Percentiles rank a stretch among this genome's conserved stretches.
Evolutionary conservation across 2,113 vertebrate genomes (phyloP).

Genomic region (Antigone vipio): DNA sequence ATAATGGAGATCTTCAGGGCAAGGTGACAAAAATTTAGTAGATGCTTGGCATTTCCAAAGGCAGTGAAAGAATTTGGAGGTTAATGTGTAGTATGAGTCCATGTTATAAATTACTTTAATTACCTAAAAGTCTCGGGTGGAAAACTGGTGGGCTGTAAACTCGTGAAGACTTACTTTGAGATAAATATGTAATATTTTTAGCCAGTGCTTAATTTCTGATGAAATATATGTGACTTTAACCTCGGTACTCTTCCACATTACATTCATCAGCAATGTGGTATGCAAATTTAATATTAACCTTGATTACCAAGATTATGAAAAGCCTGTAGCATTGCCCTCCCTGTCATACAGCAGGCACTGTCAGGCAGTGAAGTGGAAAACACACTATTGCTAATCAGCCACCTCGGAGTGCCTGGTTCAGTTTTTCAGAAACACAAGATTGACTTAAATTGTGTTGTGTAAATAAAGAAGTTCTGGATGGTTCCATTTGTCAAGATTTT

Average conservation of each 20-base stretch:
- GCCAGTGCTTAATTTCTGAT: background rate
- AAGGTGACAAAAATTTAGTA: background rate
- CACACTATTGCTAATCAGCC: background rate
- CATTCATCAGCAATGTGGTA: background rate
- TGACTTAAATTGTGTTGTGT: background rate
- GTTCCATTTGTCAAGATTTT: background rate
- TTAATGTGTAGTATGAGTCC: background rate
- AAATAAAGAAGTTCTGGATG: background rate
- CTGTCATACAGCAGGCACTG: background rate
- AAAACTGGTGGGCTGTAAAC: background rate
- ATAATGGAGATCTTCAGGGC: background rate
- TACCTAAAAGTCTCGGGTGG: background rate
- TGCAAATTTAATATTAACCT: constrained; percentile 45
- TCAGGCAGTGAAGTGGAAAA: background rate
- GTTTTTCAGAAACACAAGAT: background rate
- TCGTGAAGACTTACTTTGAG: background rate
- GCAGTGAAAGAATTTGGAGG: background rate
- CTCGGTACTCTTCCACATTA: background rate
- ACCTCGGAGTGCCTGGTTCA: accelerated
- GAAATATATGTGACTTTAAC: background rate
- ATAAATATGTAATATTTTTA: background rate
- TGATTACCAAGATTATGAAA: constrained; percentile 31
- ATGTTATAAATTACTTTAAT: background rate
- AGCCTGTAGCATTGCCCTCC: background rate
- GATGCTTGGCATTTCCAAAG: background rate